A percentile compares a stretch with the other conserved stretches of the same genome.
These are phyloP conservation scores for Coranthus polyacanthus DNA, from an alignment of 2,797 vertebrate species.

Conservation along the genomic window DNA sequence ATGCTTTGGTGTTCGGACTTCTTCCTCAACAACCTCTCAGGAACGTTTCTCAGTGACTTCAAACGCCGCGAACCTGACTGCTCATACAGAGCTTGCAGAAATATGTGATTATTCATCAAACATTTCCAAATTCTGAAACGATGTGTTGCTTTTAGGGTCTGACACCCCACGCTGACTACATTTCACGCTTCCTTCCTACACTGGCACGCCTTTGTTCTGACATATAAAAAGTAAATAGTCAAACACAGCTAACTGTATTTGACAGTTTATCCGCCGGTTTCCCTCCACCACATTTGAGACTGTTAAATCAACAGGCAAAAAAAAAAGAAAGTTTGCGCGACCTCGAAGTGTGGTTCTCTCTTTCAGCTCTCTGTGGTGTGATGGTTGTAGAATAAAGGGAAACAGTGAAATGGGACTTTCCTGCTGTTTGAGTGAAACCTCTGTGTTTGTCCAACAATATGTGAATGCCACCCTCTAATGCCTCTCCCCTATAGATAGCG, in stretches of 20 bases:
- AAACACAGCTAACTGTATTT: constrained; percentile 50
- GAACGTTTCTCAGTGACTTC: constrained; percentile 43
- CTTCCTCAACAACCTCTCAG: constrained; percentile 45
- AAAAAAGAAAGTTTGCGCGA: constrained; percentile 14
- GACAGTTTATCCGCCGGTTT: constrained; percentile 57
- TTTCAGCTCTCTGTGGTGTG: constrained; percentile 42
- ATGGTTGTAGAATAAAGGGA: constrained; percentile 40
- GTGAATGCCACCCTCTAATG: constrained; percentile 55
- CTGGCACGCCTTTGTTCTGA: constrained; percentile 27
- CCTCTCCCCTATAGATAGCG: constrained; percentile 65
- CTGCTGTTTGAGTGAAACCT: constrained; percentile 58
- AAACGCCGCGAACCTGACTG: no score
- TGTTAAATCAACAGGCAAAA: constrained; percentile 54
- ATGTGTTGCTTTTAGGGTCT: constrained; percentile 17
- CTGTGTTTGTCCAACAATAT: constrained; percentile 69
- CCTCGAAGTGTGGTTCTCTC: constrained; percentile 41
- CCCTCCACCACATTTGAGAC: constrained; percentile 38
- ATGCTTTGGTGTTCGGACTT: constrained; percentile 59
- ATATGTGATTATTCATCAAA: constrained; percentile 16
- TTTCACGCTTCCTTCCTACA: constrained; percentile 20
- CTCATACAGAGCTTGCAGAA: constrained; percentile 14
- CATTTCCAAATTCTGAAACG: constrained; percentile 25
- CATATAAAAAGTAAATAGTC: constrained; percentile 29
- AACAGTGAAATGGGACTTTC: constrained; percentile 52
- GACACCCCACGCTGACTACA: constrained; percentile 4